Evolutionary conservation across 1,140 invertebrate species (phyloP), one percentile per base, ranked within the genome.

Genomic region (Arctopsyche grandis): DNA sequence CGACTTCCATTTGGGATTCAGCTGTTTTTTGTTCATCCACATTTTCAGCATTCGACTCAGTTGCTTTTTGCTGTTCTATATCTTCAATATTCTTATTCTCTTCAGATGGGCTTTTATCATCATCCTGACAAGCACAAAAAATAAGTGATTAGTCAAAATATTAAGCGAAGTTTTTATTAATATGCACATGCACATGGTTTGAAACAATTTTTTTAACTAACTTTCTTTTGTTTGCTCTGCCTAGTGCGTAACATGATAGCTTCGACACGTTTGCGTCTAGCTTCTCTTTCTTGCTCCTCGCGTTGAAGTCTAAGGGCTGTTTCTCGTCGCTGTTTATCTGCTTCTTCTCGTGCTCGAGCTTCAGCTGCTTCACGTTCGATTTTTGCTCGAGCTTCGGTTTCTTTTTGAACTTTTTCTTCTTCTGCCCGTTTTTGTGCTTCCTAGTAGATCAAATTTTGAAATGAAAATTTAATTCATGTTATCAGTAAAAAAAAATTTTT

Each of bases 221-320:
- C 79, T 73, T 83, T 83, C 26, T 78, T 78, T 29, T 79, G 74
- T 52, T 81, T 81, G 43, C 77, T 92, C 75, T 91, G 92, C 79
- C 94, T 89, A 63, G 94, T 96, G 83, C 94, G 89, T 46, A 91
- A 89, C 94, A 96, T 96, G 81, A 96, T 96, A 60, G 93, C 94
- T 86, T 95, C 94, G 1, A 96, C 94, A 70, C 94, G 89, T 85
- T 93, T 94, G 66, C 93, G 91, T 82, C 94, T 89, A 60, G 91
- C 92, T 83, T 93, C 91, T 81, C 94, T 87, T 84, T 95, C 94
- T 84, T 94, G 93, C 84, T 95, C 94, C 86, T 96, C 94, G 80
- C 92, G 92, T 83, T 93, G 92, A 43, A 94, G 86, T 79, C 91
- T 90, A 84, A 94, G 92, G 80, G 93, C 93, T 83, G 93, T 92